Evolutionary conservation across 1,140 invertebrate species (phyloP).

Genomic region (Sycophila sp.): DNA sequence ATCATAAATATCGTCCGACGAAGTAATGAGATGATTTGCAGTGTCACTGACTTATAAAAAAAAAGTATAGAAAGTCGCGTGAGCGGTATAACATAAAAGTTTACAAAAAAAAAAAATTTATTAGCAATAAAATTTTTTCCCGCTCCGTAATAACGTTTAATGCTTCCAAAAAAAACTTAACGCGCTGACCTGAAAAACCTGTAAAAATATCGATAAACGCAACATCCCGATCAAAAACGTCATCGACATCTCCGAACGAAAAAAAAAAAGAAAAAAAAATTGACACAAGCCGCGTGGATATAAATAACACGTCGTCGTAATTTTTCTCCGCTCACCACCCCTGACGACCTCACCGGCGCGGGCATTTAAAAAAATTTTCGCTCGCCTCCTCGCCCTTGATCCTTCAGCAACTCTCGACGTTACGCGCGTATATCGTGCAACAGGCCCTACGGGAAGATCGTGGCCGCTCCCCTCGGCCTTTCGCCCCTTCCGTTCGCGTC

Average conservation of each 20-base stretch:
- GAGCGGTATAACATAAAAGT: too few species aligned
- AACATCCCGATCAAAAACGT: too few species aligned
- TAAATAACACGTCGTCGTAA: not conserved
- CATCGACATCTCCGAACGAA: not conserved
- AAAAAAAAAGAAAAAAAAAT: not conserved
- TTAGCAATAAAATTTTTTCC: not conserved
- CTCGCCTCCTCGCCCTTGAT: too few species aligned
- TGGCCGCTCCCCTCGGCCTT: not conserved
- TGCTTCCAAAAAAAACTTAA: not conserved
- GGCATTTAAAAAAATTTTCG: slow-evolving; percentile 3
- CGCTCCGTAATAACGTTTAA: not conserved
- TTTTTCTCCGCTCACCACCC: not conserved
- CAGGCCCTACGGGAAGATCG: not conserved
- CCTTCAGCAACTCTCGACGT: too few species aligned
- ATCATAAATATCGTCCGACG: too few species aligned
- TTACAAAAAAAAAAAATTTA: too few species aligned
- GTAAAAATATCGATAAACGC: not conserved
- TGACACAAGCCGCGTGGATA: too few species aligned
- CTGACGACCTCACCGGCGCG: not conserved
- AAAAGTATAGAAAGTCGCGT: too few species aligned
- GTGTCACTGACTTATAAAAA: too few species aligned
- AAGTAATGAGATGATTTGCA: too few species aligned
- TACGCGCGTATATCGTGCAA: not conserved
- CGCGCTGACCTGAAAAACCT: not conserved
- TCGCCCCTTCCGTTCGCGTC: not conserved